A percentile compares a stretch with the other conserved stretches of the same genome.
Conservation (phyloP, 1,140 invertebrate genomes). For the Drosophila athabasca region DNA sequence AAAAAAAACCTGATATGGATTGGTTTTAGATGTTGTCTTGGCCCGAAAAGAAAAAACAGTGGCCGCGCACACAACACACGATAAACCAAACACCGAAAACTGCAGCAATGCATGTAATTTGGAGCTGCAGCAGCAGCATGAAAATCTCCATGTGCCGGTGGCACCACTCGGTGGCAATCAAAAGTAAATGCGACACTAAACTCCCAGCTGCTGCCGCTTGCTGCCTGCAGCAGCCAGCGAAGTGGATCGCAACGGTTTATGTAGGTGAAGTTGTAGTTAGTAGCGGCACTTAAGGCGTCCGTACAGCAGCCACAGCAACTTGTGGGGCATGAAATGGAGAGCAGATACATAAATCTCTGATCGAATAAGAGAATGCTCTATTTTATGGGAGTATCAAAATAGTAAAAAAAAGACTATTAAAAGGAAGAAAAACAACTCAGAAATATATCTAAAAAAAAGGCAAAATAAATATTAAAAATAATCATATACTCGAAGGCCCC, state of each 20-base stretch:
- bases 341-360: too few species aligned
- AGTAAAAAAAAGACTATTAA: too few species aligned
- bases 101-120: constrained; percentile 63
- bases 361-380: too few species aligned
- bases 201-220: constrained; percentile 5
- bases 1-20: constrained; percentile 59
- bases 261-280: constrained; percentile 7
- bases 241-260: constrained; percentile 5
- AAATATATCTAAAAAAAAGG: too few species aligned
- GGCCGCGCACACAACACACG: constrained; percentile 40
- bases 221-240: background rate
- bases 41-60: constrained; percentile 45
- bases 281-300: constrained; percentile 21
- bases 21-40: constrained; percentile 54
- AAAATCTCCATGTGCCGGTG: constrained; percentile 52
- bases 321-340: constrained; percentile 24
- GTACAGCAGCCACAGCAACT: constrained; percentile 7
- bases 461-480: too few species aligned
- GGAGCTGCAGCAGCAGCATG: constrained; percentile 23
- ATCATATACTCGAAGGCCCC: too few species aligned
- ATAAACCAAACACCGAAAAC: constrained; percentile 69
- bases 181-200: constrained; percentile 67
- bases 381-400: too few species aligned
- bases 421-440: too few species aligned
- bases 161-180: constrained; percentile 57